These are phyloP conservation scores for Mallotus villosus DNA, from an alignment of 2,797 vertebrate genomes.

Conservation along the genomic window DNA sequence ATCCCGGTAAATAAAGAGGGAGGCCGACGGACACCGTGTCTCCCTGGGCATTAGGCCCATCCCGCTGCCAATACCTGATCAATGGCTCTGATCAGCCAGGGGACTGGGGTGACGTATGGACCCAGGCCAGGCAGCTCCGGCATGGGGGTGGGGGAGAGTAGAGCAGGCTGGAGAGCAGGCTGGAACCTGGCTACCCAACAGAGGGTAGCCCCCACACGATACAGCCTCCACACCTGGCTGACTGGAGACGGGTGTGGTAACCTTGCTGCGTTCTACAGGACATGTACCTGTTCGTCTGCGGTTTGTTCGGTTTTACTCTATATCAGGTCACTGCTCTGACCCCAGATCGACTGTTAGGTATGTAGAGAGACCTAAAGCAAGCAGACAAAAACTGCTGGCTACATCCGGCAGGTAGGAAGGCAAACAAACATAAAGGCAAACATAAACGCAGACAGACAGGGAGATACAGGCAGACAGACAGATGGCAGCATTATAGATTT, in stretches of 20 bases:
- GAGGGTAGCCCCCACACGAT: too few species aligned
- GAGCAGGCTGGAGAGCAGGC: not conserved
- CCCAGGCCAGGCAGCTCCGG: not conserved
- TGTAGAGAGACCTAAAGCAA: constrained; percentile 7
- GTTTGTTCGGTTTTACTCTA: too few species aligned
- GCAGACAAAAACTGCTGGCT: not conserved
- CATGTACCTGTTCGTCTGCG: not conserved
- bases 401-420: not conserved
- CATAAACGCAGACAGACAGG: too few species aligned
- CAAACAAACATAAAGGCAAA: too few species aligned
- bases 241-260: not conserved
- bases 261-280: not conserved
- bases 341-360: not conserved
- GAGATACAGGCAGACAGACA: too few species aligned
- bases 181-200: too few species aligned
- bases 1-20: constrained; percentile 18
- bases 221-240: too few species aligned
- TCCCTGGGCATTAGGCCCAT: constrained; percentile 24
- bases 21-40: constrained; percentile 21
- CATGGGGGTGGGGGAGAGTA: not conserved
- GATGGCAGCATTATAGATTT: too few species aligned
- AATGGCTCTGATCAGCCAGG: constrained; percentile 41
- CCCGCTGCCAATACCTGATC: constrained; percentile 47
- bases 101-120: constrained; percentile 17
- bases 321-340: not conserved